Percentiles rank a stretch among this genome's conserved stretches.
These are phyloP conservation scores for Ctenochaetus hawaiiensis DNA, from an alignment of 2,797 vertebrate species.

Conservation along the genomic window DNA sequence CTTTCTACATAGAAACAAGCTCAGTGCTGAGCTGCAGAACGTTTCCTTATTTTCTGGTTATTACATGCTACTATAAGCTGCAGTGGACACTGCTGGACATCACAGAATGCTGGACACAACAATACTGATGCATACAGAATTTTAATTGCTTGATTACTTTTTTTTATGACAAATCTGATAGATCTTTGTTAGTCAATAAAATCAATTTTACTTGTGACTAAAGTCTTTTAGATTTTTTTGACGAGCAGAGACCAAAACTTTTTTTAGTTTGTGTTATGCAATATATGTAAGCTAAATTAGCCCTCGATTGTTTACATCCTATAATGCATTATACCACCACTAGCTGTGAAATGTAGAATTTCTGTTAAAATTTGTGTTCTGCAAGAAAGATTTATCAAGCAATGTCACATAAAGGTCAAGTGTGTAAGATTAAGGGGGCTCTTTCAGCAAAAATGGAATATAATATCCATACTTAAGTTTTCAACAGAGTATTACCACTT, in stretches of 20 bases:
- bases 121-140: constrained; percentile 7
- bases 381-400: too few species aligned
- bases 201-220: neutral
- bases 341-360: neutral
- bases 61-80: neutral
- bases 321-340: neutral
- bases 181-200: neutral
- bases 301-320: neutral
- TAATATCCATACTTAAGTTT: too few species aligned
- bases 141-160: neutral
- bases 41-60: neutral
- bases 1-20: neutral
- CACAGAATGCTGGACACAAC: neutral
- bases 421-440: too few species aligned
- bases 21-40: neutral
- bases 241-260: neutral
- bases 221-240: constrained; percentile 1
- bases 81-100: neutral
- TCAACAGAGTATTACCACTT: too few species aligned
- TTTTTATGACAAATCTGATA: neutral
- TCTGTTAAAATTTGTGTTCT: neutral
- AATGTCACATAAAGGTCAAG: too few species aligned
- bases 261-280: neutral
- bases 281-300: neutral
- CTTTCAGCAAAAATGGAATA: too few species aligned